Evolutionary conservation across 2,888 invertebrate species (phyloP), one percentile per base, ranked within the genome.

Genomic region (Geotrupes spiniger): DNA sequence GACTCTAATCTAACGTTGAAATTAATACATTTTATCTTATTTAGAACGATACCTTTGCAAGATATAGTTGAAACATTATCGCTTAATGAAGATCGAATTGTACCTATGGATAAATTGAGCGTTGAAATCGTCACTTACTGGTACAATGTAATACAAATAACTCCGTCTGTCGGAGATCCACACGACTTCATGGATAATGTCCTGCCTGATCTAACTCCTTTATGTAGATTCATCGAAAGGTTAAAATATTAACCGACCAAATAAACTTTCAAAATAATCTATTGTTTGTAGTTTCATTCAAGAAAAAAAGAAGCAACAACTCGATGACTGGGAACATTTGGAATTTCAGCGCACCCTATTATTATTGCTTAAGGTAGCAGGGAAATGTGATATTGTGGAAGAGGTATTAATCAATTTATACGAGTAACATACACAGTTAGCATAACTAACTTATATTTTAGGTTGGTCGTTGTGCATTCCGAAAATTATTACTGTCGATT

Each of bases 351-450:
- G 82, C 59, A 78, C 84, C 51, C 66, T 84, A 5, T 71, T 80
- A 29, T 83, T 85, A 54, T 66, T 85, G n/a, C 74, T 83, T 51
- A 73, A 78, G 58, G 80, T 87, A 36, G 69, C 79, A 5, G 71
- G 75, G 51, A 69, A 74, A 1, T 83, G 79, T 63, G 87, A 87
- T 68, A 69, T 85, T 14, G 76, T 81, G 1, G 88, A 88, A 67
- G 81, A 83, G 68, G 78, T 78, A 45, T 16, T n/a, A n/a, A n/a
- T n/a, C n/a, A n/a, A n/a, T n/a, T n/a, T n/a, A n/a, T n/a, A n/a
- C n/a, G n/a, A n/a, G n/a, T n/a, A n/a, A n/a, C n/a, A n/a, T n/a
- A n/a, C n/a, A n/a, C n/a, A 29, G 12, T 6, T n/a, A 26, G 6
- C n/a, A 26, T 26, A 26, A 26, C 27, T 27, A 26, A n/a, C n/a